Evolutionary conservation across 2,797 vertebrate species (phyloP).

Genomic region (Nyctalus aviator): DNA sequence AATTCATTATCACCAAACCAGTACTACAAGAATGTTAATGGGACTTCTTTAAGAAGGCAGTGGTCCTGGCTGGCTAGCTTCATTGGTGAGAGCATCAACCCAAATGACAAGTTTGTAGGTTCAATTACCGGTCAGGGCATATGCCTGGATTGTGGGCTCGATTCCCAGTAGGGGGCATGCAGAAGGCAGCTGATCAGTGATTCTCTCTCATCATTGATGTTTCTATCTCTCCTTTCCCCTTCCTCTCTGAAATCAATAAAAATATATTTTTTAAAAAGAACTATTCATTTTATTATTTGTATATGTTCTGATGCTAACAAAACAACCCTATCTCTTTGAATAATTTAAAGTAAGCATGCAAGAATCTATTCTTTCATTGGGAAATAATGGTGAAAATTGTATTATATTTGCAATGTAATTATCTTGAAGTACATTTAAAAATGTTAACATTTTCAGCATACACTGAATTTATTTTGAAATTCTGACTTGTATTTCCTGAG

Average conservation of each 20-base stretch:
- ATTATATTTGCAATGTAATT: conserved; percentile 58
- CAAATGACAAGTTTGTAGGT: not conserved
- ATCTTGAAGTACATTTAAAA: conserved; percentile 58
- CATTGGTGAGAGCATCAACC: not conserved
- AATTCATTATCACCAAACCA: not conserved
- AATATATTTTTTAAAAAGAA: no score
- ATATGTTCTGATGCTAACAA: not conserved
- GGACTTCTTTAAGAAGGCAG: not conserved
- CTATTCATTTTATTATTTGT: not conserved
- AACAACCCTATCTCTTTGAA: not conserved
- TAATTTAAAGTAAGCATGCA: not conserved
- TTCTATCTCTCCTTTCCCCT: no score
- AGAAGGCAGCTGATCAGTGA: no score
- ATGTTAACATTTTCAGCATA: conserved; percentile 59
- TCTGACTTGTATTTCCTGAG: conserved; percentile 69
- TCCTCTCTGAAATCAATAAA: no score
- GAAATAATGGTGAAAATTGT: conserved; percentile 32
- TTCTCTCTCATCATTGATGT: no score
- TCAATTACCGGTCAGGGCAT: not conserved
- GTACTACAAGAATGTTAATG: not conserved
- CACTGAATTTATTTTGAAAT: conserved; percentile 58
- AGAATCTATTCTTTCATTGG: not conserved
- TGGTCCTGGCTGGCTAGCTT: not conserved
- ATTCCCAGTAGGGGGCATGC: no score
- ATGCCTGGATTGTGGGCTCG: not conserved